phyloP scores from a whole-genome alignment of 2,113 vertebrate species.

The Dromiciops gliroides region DNA sequence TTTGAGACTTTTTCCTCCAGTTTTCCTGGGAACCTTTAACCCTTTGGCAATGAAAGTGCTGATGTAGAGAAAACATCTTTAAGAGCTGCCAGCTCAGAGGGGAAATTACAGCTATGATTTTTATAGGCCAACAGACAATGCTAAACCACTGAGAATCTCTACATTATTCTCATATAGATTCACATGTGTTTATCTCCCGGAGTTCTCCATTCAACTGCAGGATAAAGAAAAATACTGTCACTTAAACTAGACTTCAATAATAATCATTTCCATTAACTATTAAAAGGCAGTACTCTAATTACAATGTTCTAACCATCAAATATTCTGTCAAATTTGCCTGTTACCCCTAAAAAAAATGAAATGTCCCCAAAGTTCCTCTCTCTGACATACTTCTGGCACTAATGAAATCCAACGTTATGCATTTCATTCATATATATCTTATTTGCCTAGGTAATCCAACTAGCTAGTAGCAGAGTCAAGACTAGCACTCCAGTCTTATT shows the following conservation, averaged over 20 bases:
- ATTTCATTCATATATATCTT: background rate
- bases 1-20: background rate
- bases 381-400: constrained; percentile 31
- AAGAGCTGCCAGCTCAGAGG: constrained; percentile 24
- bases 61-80: constrained; percentile 57
- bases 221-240: constrained; percentile 24
- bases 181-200: background rate
- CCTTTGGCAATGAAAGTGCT: constrained; percentile 63
- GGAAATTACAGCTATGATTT: constrained; percentile 39
- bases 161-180: background rate
- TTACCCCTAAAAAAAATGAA: constrained; percentile 28
- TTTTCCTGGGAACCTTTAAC: constrained; percentile 60
- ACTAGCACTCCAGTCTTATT: background rate
- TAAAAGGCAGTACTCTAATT: constrained; percentile 53
- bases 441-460: background rate
- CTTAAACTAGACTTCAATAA: background rate
- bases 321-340: constrained; percentile 56
- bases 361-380: constrained; percentile 57
- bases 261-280: constrained; percentile 45
- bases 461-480: background rate
- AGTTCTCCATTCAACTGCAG: background rate
- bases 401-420: constrained; percentile 28
- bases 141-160: background rate
- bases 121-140: constrained; percentile 45
- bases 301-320: constrained; percentile 6